Conservation (phyloP, 2,888 invertebrate genomes). For the Thereva nobilitata region DNA sequence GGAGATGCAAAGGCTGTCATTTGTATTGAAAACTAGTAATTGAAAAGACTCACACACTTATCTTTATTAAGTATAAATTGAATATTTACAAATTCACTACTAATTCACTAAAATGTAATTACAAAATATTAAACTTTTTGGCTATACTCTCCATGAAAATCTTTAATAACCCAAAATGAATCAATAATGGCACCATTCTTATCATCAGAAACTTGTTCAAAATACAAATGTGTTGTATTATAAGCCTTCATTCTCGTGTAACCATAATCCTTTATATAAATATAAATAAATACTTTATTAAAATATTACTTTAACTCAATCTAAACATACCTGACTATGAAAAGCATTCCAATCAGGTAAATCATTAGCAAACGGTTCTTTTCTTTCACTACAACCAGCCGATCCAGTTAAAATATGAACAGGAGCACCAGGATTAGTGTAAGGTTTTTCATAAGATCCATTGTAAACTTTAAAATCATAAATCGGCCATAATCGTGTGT, state of each 20-base stretch:
- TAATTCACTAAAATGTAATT: too few species aligned
- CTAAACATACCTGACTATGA: neutral
- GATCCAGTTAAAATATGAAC: slow-evolving; percentile 90
- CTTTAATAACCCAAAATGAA: slow-evolving; percentile 69
- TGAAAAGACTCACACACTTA: too few species aligned
- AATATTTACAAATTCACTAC: too few species aligned
- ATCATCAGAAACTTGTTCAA: slow-evolving; percentile 86
- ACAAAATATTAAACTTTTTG: too few species aligned
- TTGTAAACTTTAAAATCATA: slow-evolving; percentile 79
- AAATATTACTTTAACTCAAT: neutral
- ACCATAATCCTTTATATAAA: slow-evolving; percentile 74
- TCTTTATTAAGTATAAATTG: too few species aligned
- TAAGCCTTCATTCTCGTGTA: slow-evolving; percentile 80
- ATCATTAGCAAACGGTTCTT: too few species aligned
- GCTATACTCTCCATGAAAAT: slow-evolving; percentile 48
- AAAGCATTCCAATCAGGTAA: neutral
- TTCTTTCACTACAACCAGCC: slow-evolving; percentile 81
- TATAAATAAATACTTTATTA: neutral
- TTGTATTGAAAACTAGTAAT: too few species aligned
- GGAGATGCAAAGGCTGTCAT: too few species aligned
- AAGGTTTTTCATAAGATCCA: slow-evolving; percentile 62
- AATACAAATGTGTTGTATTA: slow-evolving; percentile 83
- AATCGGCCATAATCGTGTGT: slow-evolving; percentile 93
- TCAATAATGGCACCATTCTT: slow-evolving; percentile 71
- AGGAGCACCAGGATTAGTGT: slow-evolving; percentile 73